These are phyloP conservation scores for Chaenocephalus aceratus DNA, from an alignment of 2,113 vertebrate species.

Conservation along the genomic window DNA sequence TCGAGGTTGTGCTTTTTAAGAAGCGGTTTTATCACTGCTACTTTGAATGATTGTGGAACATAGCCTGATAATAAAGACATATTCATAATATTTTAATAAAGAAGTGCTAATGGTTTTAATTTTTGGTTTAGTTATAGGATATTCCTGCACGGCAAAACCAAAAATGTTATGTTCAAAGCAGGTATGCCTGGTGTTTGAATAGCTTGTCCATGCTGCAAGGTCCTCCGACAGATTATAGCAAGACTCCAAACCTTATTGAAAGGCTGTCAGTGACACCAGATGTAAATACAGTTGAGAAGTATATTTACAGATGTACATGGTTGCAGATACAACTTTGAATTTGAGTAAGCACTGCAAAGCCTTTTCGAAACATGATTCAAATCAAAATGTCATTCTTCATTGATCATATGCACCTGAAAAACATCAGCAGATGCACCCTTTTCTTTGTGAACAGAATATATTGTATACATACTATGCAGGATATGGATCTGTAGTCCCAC, in stretches of 20 bases:
- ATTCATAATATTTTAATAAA: too few species aligned
- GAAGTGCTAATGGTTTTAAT: too few species aligned
- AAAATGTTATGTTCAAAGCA: too few species aligned
- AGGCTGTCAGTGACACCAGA: constrained; percentile 39
- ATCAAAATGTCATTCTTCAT: constrained; percentile 28
- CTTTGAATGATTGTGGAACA: too few species aligned
- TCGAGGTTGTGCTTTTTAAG: too few species aligned
- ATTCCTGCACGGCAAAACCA: too few species aligned
- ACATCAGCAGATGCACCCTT: not conserved
- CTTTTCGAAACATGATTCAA: constrained; percentile 15
- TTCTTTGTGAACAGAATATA: not conserved
- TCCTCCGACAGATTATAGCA: constrained; percentile 33
- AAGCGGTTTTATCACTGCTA: too few species aligned
- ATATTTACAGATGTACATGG: constrained; percentile 25
- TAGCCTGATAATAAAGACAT: too few species aligned
- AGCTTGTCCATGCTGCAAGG: not conserved
- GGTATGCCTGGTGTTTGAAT: too few species aligned
- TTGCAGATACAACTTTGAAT: constrained; percentile 16
- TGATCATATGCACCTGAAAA: not conserved
- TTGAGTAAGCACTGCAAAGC: constrained; percentile 22
- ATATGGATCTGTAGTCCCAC: not conserved
- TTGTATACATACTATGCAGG: not conserved
- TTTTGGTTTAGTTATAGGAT: too few species aligned
- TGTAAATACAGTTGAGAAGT: constrained; percentile 33
- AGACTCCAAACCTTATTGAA: constrained; percentile 25